phyloP scores from a whole-genome alignment of 2,888 invertebrate species.

The Tanaodytes sp. region DNA sequence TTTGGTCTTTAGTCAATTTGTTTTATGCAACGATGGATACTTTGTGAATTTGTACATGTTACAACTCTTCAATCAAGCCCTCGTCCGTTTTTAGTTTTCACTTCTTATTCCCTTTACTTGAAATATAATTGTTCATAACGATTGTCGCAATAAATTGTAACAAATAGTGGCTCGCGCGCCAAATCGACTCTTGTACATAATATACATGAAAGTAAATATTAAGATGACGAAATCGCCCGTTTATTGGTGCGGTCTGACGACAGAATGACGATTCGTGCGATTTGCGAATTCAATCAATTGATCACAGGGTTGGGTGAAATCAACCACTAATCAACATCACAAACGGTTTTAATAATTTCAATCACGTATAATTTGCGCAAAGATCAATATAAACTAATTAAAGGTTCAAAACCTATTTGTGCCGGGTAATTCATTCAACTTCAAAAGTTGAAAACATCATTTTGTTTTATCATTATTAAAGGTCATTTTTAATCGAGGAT shows the following conservation, averaged over 20 bases:
- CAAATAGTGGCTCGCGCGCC: constrained; percentile 46
- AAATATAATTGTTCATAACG: constrained; percentile 37
- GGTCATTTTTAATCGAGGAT: too few species aligned
- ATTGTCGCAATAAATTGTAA: constrained; percentile 43
- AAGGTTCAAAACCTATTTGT: too few species aligned
- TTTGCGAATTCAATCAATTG: constrained; percentile 32
- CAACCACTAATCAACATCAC: too few species aligned
- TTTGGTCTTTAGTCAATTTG: constrained; percentile 8
- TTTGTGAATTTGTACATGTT: constrained; percentile 38
- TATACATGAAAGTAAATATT: constrained; percentile 46
- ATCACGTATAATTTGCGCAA: too few species aligned
- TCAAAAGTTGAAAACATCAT: too few species aligned
- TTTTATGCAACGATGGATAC: constrained; percentile 3
- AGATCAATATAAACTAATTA: too few species aligned
- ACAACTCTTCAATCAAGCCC: constrained; percentile 18
- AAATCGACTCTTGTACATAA: constrained; percentile 61
- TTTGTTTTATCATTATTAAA: too few species aligned
- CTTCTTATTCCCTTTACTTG: constrained; percentile 40
- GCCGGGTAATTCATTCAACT: too few species aligned
- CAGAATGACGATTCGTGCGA: constrained; percentile 46
- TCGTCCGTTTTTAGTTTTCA: constrained; percentile 47
- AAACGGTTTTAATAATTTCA: too few species aligned
- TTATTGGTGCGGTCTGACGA: constrained; percentile 51
- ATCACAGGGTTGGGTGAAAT: too few species aligned
- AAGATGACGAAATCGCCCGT: constrained; percentile 49